Base-by-base conservation (phyloP, 1,140 invertebrate species). In the Conus ventricosus region DNA sequence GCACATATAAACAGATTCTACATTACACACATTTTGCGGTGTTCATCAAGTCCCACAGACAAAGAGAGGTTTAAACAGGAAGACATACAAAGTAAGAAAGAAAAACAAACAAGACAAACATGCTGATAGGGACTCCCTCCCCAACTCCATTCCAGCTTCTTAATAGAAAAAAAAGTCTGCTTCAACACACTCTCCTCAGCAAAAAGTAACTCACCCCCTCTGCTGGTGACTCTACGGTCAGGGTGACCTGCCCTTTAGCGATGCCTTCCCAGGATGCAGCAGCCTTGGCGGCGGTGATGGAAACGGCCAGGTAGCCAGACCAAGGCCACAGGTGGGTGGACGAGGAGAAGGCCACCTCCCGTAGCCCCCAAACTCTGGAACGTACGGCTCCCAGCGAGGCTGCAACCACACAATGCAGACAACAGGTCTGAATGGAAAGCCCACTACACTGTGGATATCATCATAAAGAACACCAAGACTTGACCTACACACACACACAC, bases 311-410 rank as follows among this genome's bases (percentile, higher is more conserved):
- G 97, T 98, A 99, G 0, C 99, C 99, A 11, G 98, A 98, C 98
- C 98, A 99, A 1, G 98, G 99, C 98, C 98, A 99, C 25, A 99
- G 95, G 63, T 97, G 96, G 88, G 97, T 96, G n/a, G 97, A 98
- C 95, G 97, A 96, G 23, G 97, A 96, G 84, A 95, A 94, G 0
- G 94, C 93, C 17, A 95, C 94, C 75, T 95, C 94, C 25, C 89
- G 84, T 94, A 92, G 60, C 90, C 88, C 10, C 98, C 98, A 95
- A 97, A 96, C 89, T 98, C 97, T 86, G 96, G 96, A 11, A 96
- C 95, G 93, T 98, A 98, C 0, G 98, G 98, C 95, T 98, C 97
- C 98, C 98, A 99, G 82, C 96, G 96, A 0, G 98, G 97, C 93
- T 95, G 91, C 60, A 75, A 82, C 27, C 23, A 71, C 5, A 5